phyloP scores from a whole-genome alignment of 2,113 vertebrate genomes.

The Struthio camelus region DNA sequence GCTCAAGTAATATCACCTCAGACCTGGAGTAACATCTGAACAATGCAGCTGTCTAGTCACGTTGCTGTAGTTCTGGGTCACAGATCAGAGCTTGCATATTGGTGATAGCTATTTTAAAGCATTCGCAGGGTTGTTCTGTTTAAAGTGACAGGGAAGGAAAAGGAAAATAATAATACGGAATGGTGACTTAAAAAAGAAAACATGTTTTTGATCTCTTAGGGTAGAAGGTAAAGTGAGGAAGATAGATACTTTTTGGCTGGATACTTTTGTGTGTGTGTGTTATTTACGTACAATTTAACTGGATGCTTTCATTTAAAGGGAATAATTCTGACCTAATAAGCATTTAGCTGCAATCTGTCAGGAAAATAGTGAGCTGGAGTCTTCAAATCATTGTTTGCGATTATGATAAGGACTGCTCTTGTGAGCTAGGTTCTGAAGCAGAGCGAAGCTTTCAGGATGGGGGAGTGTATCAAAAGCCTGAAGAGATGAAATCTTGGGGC shows the following conservation, averaged over 20 bases:
- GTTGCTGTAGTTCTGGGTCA: background rate
- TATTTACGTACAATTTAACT: background rate
- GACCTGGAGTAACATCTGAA: background rate
- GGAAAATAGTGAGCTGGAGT: background rate
- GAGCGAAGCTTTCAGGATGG: background rate
- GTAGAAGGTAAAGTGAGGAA: background rate
- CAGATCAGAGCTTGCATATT: background rate
- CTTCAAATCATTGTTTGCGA: background rate
- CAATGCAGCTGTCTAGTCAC: background rate
- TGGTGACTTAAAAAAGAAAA: background rate
- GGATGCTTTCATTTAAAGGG: background rate
- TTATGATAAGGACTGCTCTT: background rate
- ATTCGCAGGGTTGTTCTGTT: background rate
- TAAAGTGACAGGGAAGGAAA: background rate
- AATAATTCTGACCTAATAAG: background rate
- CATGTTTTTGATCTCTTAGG: background rate
- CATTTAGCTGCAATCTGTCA: background rate
- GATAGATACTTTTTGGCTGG: background rate
- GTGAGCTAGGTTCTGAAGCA: background rate
- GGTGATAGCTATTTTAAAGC: background rate
- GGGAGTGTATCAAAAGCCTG: background rate
- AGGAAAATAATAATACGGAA: background rate
- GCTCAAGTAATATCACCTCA: background rate
- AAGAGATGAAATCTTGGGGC: background rate
- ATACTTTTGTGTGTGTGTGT: rapidly evolving